These are phyloP conservation scores for Panulirus ornatus DNA, from an alignment of 1,140 invertebrate genomes.

Conservation along the genomic window DNA sequence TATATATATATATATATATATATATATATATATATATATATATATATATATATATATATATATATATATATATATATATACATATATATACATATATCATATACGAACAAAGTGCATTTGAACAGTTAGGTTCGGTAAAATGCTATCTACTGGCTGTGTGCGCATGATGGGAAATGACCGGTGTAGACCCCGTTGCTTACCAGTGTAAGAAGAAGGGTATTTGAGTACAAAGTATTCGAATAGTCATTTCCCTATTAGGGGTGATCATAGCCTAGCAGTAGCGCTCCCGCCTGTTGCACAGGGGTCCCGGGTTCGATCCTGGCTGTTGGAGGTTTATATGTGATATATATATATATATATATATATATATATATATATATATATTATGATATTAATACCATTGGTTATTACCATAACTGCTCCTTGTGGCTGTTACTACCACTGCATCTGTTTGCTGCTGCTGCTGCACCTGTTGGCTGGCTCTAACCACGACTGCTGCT, in stretches of 20 bases:
- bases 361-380: constrained; percentile 5
- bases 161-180: background rate
- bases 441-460: background rate
- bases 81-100: constrained; percentile 36
- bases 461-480: background rate
- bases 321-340: no score
- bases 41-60: constrained; percentile 39
- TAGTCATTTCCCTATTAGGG: no score
- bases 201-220: no score
- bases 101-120: no score
- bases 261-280: no score
- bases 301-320: no score
- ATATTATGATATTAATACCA: background rate
- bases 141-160: background rate
- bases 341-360: background rate
- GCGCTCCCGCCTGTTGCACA: no score
- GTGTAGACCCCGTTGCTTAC: no score
- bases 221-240: no score
- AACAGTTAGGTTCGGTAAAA: no score
- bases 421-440: background rate
- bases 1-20: constrained; percentile 61
- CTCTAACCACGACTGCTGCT: no score
- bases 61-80: constrained; percentile 36
- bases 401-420: background rate
- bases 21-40: constrained; percentile 58